Evolutionary conservation across 2,888 invertebrate species (phyloP).

Genomic region (Sarcophaga caerulescens): DNA sequence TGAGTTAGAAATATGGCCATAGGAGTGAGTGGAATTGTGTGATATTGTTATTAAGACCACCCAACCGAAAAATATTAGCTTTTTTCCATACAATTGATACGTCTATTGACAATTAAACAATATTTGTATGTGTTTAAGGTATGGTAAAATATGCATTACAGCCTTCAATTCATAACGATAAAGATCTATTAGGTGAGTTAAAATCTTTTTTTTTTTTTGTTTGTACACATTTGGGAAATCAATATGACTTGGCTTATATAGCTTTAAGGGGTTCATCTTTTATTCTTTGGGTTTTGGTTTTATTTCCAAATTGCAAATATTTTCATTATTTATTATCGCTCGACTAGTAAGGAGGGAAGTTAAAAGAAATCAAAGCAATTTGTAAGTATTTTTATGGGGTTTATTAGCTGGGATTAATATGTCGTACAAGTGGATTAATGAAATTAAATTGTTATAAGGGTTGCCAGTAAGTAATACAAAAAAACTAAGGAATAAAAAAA

Average conservation of each 20-base stretch:
- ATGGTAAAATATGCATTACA: conserved; percentile 24
- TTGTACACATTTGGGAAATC: conserved; percentile 68
- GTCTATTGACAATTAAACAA: conserved; percentile 80
- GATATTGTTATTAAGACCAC: conserved; percentile 68
- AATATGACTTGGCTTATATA: conserved; percentile 62
- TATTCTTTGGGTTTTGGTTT: neutral
- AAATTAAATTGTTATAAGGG: conserved; percentile 70
- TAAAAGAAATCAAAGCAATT: conserved; percentile 72
- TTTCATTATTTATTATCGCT: conserved; percentile 42
- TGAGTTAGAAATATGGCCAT: conserved; percentile 43
- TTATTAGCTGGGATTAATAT: conserved; percentile 78
- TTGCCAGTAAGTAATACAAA: conserved; percentile 12
- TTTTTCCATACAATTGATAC: conserved; percentile 77
- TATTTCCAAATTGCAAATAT: conserved; percentile 8
- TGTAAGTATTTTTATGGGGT: conserved; percentile 73
- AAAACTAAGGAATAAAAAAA: neutral
- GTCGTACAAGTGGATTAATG: conserved; percentile 75
- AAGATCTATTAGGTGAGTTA: conserved; percentile 67
- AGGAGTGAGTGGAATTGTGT: neutral
- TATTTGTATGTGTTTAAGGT: conserved; percentile 60
- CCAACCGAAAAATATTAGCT: conserved; percentile 79
- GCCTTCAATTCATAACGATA: conserved; percentile 62
- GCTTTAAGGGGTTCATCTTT: conserved; percentile 50
- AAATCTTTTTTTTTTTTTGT: neutral
- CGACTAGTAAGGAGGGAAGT: conserved; percentile 21